phyloP scores from a whole-genome alignment of 2,888 invertebrate species.

The Muscina levida region DNA sequence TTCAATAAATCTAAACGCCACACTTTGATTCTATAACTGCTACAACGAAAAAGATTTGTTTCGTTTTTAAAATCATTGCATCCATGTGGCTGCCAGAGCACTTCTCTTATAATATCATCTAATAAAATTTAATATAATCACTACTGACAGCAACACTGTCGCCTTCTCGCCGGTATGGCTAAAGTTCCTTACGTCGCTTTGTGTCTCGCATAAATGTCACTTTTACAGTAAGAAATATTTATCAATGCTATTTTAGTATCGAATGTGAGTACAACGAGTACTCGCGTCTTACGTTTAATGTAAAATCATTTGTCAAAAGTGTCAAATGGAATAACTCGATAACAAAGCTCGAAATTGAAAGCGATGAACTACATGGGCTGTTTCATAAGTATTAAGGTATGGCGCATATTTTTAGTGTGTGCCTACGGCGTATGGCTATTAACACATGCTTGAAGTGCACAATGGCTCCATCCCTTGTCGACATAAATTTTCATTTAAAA shows the following conservation, averaged over 20 bases:
- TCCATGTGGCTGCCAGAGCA: background rate
- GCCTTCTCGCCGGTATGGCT: background rate
- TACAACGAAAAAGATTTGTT: slow-evolving; percentile 3
- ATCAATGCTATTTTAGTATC: slow-evolving; percentile 31
- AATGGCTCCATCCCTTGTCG: too few relatives aligned
- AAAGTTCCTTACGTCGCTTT: slow-evolving; percentile 2
- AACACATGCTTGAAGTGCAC: too few relatives aligned
- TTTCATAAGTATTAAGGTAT: background rate
- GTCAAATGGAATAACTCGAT: slow-evolving; percentile 42
- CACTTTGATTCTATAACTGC: background rate
- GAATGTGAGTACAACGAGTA: slow-evolving; percentile 31
- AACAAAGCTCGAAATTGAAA: background rate
- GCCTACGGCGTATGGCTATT: too few relatives aligned
- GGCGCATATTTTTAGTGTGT: too few relatives aligned
- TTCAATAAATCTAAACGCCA: slow-evolving; percentile 32
- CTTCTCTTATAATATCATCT: background rate
- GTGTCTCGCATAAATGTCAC: slow-evolving; percentile 28
- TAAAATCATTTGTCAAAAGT: slow-evolving; percentile 59
- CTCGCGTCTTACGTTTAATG: slow-evolving; percentile 6
- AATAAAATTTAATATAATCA: slow-evolving; percentile 5
- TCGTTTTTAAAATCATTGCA: slow-evolving; percentile 8
- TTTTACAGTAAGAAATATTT: slow-evolving; percentile 38
- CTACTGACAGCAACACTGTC: background rate
- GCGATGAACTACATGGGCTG: background rate
- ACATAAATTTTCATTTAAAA: too few relatives aligned